These are phyloP conservation scores for Drosophila bocqueti DNA, from an alignment of 1,140 invertebrate species.

Conservation along the genomic window DNA sequence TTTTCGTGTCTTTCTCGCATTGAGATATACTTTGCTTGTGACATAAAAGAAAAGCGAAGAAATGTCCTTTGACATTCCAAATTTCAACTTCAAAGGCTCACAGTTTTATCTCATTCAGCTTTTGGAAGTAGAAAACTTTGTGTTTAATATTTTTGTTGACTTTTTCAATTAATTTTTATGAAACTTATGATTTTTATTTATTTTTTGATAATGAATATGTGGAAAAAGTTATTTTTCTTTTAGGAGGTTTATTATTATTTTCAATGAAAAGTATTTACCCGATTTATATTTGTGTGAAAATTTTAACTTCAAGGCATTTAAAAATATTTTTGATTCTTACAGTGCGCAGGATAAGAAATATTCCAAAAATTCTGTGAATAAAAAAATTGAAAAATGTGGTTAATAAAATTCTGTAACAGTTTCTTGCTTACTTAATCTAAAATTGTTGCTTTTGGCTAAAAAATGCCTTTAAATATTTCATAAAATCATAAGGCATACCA, in stretches of 20 bases:
- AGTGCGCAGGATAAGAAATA: background rate
- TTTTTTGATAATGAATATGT: background rate
- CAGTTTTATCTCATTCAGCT: constrained; percentile 1
- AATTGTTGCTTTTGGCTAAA: background rate
- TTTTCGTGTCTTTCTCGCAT: constrained; percentile 1
- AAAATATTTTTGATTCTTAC: no score
- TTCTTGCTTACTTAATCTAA: background rate
- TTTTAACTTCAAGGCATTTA: background rate
- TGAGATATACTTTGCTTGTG: constrained; percentile 28
- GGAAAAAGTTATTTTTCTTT: background rate
- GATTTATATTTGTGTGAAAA: no score
- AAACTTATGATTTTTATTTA: background rate
- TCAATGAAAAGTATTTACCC: background rate
- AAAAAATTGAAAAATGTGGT: background rate
- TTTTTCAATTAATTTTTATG: background rate
- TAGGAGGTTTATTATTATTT: background rate
- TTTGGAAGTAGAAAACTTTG: no score
- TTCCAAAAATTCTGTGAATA: background rate
- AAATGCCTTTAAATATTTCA: constrained; percentile 1
- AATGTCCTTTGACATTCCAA: constrained; percentile 8
- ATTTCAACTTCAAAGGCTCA: background rate
- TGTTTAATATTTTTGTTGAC: no score
- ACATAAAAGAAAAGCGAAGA: background rate
- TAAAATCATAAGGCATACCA: background rate
- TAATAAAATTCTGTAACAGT: background rate